These are phyloP conservation scores for Anthophora plumipes DNA, from an alignment of 2,888 invertebrate genomes.

Conservation along the genomic window DNA sequence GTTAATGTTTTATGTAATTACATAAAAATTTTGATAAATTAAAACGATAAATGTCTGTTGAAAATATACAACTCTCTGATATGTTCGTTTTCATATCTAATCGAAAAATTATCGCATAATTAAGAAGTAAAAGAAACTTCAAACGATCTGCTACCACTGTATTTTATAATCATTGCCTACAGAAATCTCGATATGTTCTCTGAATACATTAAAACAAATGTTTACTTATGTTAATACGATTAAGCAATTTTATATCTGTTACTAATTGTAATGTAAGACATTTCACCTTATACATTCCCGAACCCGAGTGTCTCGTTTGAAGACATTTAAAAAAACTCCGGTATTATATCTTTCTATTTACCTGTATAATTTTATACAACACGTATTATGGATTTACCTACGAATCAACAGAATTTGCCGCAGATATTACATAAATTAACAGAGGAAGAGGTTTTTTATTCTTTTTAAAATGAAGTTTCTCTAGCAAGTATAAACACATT, in stretches of 20 bases:
- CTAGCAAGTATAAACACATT: neutral
- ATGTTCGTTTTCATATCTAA: neutral
- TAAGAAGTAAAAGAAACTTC: neutral
- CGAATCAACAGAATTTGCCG: constrained; percentile 77
- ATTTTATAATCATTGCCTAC: neutral
- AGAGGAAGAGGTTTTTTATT: constrained; percentile 76
- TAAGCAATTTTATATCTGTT: neutral
- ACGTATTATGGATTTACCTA: constrained; percentile 69
- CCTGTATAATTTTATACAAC: neutral
- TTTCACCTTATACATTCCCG: too few relatives aligned
- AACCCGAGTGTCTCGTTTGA: neutral
- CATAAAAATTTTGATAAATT: neutral
- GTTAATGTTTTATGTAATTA: neutral
- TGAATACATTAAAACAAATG: neutral
- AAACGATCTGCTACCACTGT: neutral
- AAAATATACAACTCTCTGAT: neutral
- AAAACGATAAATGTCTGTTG: neutral
- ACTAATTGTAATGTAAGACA: neutral
- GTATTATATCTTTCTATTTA: neutral
- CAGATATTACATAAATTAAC: constrained; percentile 76
- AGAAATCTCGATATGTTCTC: neutral
- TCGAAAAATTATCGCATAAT: neutral
- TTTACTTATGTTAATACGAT: neutral
- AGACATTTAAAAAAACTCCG: neutral
- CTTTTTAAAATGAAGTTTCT: constrained; percentile 4